phyloP scores from a whole-genome alignment of 2,113 vertebrate genomes.

The Dicrurus megarhynchus region DNA sequence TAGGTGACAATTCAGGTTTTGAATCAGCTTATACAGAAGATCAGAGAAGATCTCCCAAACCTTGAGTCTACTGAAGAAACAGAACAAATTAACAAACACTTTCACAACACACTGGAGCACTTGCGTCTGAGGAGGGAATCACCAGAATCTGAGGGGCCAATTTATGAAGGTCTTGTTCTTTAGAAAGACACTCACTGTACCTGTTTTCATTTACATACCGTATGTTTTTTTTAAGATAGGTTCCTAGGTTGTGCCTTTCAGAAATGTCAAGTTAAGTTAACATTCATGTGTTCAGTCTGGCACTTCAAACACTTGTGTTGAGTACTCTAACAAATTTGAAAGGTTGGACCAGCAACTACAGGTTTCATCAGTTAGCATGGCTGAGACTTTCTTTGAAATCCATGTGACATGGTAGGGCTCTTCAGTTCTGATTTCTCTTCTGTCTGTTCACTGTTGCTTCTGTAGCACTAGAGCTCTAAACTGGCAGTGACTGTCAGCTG shows the following conservation, averaged over 20 bases:
- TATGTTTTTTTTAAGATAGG: constrained; percentile 57
- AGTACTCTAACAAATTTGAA: constrained; percentile 66
- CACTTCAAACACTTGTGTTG: constrained; percentile 67
- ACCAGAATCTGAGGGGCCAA: constrained; percentile 90
- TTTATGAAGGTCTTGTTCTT: constrained; percentile 89
- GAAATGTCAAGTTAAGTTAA: constrained; percentile 74
- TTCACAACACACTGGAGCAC: constrained; percentile 98
- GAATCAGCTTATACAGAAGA: constrained; percentile 98
- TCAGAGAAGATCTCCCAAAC: constrained; percentile 96
- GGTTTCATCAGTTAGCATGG: constrained; percentile 68
- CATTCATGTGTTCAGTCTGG: constrained; percentile 64
- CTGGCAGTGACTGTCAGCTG: constrained; percentile 53
- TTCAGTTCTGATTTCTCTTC: constrained; percentile 45
- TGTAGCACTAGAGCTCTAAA: constrained; percentile 68
- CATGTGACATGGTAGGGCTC: constrained; percentile 33
- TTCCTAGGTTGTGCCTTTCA: constrained; percentile 80
- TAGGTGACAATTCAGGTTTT: constrained; percentile 97
- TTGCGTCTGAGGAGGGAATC: constrained; percentile 93
- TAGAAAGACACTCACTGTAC: constrained; percentile 43
- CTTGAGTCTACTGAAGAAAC: constrained; percentile 97
- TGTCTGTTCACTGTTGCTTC: constrained; percentile 59
- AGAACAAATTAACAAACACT: constrained; percentile 99
- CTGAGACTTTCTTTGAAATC: constrained; percentile 60
- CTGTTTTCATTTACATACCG: constrained; percentile 35
- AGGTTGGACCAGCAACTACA: constrained; percentile 59